phyloP scores from a whole-genome alignment of 2,797 vertebrate species.

The Smutsia gigantea region DNA sequence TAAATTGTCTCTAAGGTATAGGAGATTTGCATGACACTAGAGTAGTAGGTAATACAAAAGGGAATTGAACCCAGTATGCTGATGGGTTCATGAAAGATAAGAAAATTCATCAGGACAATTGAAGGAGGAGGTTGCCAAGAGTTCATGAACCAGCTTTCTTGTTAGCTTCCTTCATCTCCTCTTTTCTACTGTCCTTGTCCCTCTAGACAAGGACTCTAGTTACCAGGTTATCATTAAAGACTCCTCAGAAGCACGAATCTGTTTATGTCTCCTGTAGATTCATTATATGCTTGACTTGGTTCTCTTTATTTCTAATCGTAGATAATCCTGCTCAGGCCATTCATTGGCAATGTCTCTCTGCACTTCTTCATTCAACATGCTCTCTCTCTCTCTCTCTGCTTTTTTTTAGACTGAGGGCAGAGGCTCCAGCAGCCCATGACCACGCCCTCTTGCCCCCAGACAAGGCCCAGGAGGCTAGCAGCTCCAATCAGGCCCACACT shows the following conservation, averaged over 20 bases:
- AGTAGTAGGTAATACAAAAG: neutral
- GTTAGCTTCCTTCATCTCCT: neutral
- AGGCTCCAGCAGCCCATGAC: no score
- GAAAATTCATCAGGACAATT: neutral
- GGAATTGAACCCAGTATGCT: neutral
- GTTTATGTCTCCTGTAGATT: neutral
- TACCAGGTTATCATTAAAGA: neutral
- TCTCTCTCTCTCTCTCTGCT: no score
- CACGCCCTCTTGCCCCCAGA: no score
- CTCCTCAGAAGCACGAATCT: neutral
- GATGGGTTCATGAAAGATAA: neutral
- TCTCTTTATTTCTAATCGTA: neutral
- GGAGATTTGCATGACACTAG: neutral
- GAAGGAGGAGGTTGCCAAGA: neutral
- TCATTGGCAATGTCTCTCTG: neutral
- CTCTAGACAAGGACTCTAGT: neutral
- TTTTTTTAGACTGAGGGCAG: no score
- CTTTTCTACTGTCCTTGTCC: neutral
- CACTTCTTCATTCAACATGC: neutral
- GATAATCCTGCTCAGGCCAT: neutral
- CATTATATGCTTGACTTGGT: neutral
- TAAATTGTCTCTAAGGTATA: neutral
- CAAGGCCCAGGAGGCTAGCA: no score
- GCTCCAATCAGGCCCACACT: no score
- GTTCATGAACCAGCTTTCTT: neutral